Evolutionary conservation across 2,888 invertebrate species (phyloP).

Genomic region (Pharmacophagus antenor): DNA sequence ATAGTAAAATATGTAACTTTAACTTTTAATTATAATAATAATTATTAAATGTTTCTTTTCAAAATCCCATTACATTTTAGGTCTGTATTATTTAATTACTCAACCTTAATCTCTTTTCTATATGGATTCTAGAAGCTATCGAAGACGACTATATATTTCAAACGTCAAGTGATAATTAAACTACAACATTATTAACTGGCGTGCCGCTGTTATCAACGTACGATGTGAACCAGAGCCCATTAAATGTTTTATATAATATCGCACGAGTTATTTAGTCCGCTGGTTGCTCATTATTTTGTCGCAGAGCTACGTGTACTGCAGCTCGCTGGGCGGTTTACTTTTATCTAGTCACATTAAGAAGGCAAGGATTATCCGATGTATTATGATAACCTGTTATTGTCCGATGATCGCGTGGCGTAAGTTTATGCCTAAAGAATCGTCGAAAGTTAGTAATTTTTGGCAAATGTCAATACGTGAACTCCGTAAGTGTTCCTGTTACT

Average conservation of each 20-base stretch:
- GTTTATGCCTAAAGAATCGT: background rate
- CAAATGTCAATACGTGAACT: background rate
- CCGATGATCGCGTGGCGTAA: background rate
- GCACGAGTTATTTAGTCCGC: background rate
- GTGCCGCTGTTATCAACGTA: background rate
- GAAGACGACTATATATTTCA: background rate
- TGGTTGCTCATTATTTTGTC: slow-evolving; percentile 19
- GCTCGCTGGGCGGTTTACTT: background rate
- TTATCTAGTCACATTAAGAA: slow-evolving; percentile 9
- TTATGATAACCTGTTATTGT: slow-evolving; percentile 4
- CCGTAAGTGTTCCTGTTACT: no score
- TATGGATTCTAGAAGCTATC: no score
- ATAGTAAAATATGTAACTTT: no score
- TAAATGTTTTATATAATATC: slow-evolving; percentile 1
- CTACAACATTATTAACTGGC: background rate
- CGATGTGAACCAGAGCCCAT: background rate
- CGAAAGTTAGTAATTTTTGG: background rate
- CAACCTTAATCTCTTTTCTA: no score
- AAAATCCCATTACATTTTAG: no score
- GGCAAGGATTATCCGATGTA: slow-evolving; percentile 4
- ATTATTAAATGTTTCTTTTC: no score
- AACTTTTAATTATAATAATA: no score
- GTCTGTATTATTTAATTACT: no score
- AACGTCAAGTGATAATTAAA: background rate
- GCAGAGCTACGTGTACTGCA: background rate